These are phyloP conservation scores for Hetaerina americana DNA, from an alignment of 1,140 invertebrate genomes.

Conservation along the genomic window DNA sequence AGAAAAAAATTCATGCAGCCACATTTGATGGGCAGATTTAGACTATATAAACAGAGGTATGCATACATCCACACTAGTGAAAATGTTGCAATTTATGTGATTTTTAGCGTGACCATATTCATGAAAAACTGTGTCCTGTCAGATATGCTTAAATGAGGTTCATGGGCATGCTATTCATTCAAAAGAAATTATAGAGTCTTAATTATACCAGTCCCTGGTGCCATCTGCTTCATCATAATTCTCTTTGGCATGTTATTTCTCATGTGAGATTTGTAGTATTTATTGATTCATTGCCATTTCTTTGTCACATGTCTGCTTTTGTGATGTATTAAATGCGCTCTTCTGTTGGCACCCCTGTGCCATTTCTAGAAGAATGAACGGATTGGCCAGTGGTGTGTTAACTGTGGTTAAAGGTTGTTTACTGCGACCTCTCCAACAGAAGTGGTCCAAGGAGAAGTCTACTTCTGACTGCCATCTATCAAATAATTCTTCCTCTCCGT, in stretches of 20 bases:
- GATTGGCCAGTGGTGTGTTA: slow-evolving; percentile 52
- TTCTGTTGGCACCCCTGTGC: slow-evolving; percentile 2
- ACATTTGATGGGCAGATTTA: too few relatives aligned
- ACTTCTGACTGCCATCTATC: neutral
- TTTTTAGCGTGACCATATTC: too few relatives aligned
- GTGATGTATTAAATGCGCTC: neutral
- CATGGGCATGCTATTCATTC: too few relatives aligned
- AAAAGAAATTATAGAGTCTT: too few relatives aligned
- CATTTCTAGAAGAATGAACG: slow-evolving; percentile 45
- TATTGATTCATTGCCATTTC: neutral
- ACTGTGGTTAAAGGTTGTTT: slow-evolving; percentile 52
- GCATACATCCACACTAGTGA: too few relatives aligned
- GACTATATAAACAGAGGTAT: too few relatives aligned
- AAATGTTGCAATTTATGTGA: too few relatives aligned
- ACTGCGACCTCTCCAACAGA: slow-evolving; percentile 18
- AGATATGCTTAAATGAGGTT: too few relatives aligned
- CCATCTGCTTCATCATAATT: neutral
- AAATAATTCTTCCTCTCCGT: neutral
- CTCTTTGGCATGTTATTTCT: neutral
- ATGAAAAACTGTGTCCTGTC: too few relatives aligned
- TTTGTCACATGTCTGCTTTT: neutral
- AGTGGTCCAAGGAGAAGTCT: slow-evolving; percentile 21
- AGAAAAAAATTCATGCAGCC: too few relatives aligned
- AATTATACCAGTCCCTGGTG: too few relatives aligned
- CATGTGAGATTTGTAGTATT: too few relatives aligned